Conservation (phyloP, 1,140 invertebrate species). For the Caenorhabditis tropicalis region DNA sequence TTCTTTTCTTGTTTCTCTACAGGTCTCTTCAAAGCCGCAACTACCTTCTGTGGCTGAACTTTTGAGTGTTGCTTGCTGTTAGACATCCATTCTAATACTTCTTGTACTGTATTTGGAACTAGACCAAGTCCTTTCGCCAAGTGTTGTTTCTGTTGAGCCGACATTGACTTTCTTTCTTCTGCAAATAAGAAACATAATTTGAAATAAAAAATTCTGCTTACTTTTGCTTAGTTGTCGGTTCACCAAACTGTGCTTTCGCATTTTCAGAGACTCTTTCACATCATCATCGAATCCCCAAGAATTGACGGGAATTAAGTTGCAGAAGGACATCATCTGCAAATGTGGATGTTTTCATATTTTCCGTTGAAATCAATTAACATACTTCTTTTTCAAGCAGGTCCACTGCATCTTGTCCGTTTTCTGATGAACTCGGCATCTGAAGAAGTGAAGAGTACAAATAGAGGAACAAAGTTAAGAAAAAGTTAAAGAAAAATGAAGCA, state of each 20-base stretch:
- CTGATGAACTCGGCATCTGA: neutral
- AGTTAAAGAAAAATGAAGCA: neutral
- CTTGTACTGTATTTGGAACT: neutral
- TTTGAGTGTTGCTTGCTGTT: conserved; percentile 17
- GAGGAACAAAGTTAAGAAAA: neutral
- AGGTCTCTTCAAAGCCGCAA: neutral
- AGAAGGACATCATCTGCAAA: neutral
- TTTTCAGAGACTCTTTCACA: conserved; percentile 10
- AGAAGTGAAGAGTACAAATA: neutral
- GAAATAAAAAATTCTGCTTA: neutral
- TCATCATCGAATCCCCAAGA: conserved; percentile 29
- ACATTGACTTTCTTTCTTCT: conserved; percentile 38
- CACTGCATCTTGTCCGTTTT: neutral
- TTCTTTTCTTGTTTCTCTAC: neutral
- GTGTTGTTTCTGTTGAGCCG: conserved; percentile 7
- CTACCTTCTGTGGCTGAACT: neutral
- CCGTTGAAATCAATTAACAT: neutral
- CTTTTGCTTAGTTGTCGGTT: conserved; percentile 30
- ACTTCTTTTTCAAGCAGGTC: conserved; percentile 11
- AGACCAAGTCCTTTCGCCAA: conserved; percentile 8
- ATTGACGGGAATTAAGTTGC: neutral
- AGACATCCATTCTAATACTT: conserved; percentile 26
- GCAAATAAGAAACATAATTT: neutral
- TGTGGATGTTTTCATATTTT: neutral
- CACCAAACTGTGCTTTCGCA: conserved; percentile 29